A percentile compares a stretch with the other conserved stretches of the same genome.
Conservation (phyloP, 2,888 invertebrate species). For the Hipparchia sbordonii region DNA sequence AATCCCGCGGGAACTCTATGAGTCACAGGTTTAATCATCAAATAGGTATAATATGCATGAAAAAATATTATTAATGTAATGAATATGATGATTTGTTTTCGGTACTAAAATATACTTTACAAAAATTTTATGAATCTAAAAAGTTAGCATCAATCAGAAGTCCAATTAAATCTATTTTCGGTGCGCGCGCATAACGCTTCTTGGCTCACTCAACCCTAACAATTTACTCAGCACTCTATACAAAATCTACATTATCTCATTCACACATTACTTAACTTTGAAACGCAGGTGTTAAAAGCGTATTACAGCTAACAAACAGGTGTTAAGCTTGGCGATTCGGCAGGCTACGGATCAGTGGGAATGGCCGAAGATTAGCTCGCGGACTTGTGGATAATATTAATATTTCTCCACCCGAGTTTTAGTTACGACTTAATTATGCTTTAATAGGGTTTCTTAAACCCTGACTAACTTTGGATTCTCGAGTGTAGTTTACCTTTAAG, state of each 20-base stretch:
- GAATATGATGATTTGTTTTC: constrained; percentile 28
- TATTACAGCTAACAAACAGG: constrained; percentile 78
- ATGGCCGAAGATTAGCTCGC: constrained; percentile 74
- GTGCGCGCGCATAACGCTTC: constrained; percentile 43
- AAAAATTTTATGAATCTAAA: constrained; percentile 38
- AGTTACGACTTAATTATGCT: constrained; percentile 52
- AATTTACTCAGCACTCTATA: constrained; percentile 59
- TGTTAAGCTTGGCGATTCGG: constrained; percentile 75
- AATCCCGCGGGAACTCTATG: no score
- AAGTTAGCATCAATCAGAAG: constrained; percentile 40
- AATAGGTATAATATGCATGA: no score
- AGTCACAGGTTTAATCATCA: no score
- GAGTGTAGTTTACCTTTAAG: constrained; percentile 1
- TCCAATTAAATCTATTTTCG: constrained; percentile 51
- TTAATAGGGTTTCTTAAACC: constrained; percentile 46
- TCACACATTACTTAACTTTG: constrained; percentile 62
- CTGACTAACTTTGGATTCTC: constrained; percentile 13
- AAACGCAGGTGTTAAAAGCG: constrained; percentile 79
- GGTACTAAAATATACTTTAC: constrained; percentile 25
- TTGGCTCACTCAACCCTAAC: constrained; percentile 46
- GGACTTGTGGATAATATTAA: constrained; percentile 63
- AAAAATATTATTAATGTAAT: background rate
- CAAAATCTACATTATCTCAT: constrained; percentile 65
- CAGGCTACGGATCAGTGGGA: constrained; percentile 66
- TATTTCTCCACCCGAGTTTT: constrained; percentile 64